A percentile compares a stretch with the other conserved stretches of the same genome.
Evolutionary conservation across 2,888 invertebrate species (phyloP).

Genomic region (Marasmarcha lunaedactyla): DNA sequence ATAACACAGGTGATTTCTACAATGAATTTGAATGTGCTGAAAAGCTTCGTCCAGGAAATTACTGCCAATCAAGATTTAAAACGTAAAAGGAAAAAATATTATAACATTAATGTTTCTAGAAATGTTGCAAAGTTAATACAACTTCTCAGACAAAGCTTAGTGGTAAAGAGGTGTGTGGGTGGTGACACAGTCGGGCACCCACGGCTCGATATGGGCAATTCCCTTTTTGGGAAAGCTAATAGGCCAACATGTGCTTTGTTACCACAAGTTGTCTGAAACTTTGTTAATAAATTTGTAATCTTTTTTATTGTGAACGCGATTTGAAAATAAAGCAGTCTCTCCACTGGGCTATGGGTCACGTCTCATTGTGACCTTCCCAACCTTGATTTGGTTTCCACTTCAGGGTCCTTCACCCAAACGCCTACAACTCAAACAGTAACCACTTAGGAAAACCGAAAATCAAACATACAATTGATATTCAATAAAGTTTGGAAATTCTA

Average conservation of each 20-base stretch:
- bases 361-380: constrained; percentile 80
- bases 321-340: constrained; percentile 34
- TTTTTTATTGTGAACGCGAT: constrained; percentile 34
- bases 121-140: background rate
- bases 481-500: background rate
- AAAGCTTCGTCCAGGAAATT: background rate
- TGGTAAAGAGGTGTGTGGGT: constrained; percentile 33
- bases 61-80: too few species aligned
- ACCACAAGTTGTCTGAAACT: constrained; percentile 37
- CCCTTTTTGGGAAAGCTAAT: constrained; percentile 41
- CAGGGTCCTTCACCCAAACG: constrained; percentile 73
- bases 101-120: too few species aligned
- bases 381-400: constrained; percentile 88
- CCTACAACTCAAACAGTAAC: constrained; percentile 40
- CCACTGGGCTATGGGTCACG: constrained; percentile 74
- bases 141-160: background rate
- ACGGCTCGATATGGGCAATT: constrained; percentile 60
- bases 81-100: too few species aligned
- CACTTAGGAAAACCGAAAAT: constrained; percentile 46
- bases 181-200: constrained; percentile 60
- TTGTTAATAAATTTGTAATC: constrained; percentile 29
- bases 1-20: constrained; percentile 36
- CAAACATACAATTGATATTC: background rate
- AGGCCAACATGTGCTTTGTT: constrained; percentile 47
- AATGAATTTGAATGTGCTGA: constrained; percentile 26